Percentiles rank a stretch among this genome's conserved stretches.
Conservation (phyloP, 2,888 invertebrate species). For the Epinotia brunnichana region DNA sequence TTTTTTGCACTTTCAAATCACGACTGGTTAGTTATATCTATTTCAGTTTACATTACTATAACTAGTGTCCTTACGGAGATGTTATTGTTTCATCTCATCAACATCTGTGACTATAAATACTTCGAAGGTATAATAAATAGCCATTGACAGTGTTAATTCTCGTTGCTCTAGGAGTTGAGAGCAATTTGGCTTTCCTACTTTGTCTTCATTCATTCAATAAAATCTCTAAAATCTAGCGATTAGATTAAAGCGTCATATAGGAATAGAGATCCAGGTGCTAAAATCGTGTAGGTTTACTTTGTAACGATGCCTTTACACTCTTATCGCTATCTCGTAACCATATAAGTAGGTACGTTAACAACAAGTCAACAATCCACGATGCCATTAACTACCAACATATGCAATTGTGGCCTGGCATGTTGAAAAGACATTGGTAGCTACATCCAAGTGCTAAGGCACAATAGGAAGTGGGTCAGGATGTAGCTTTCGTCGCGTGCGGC, state of each 20-base stretch:
- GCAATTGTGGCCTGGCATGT: neutral
- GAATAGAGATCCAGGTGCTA: neutral
- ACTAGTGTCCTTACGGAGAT: slow-evolving; percentile 7
- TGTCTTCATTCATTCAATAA: neutral
- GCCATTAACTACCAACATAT: too few species aligned
- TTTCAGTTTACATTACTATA: slow-evolving; percentile 14
- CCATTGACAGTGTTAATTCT: neutral
- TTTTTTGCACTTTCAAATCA: slow-evolving; percentile 35
- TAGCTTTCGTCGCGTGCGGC: slow-evolving; percentile 21
- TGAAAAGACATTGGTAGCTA: neutral
- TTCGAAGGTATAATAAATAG: too few species aligned
- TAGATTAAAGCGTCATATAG: neutral
- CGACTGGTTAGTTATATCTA: slow-evolving; percentile 22
- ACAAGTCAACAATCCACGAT: too few species aligned
- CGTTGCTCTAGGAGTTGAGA: neutral
- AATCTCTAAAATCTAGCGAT: neutral
- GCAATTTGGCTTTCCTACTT: neutral
- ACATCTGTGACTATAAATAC: too few species aligned
- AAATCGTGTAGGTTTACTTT: neutral
- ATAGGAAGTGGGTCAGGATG: slow-evolving; percentile 24
- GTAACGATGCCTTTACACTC: too few species aligned
- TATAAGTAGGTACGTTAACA: too few species aligned
- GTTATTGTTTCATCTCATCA: neutral
- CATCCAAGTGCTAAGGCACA: neutral
- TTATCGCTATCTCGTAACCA: too few species aligned